These are phyloP conservation scores for Hippoglossus hippoglossus DNA, from an alignment of 2,797 vertebrate species.

Conservation along the genomic window DNA sequence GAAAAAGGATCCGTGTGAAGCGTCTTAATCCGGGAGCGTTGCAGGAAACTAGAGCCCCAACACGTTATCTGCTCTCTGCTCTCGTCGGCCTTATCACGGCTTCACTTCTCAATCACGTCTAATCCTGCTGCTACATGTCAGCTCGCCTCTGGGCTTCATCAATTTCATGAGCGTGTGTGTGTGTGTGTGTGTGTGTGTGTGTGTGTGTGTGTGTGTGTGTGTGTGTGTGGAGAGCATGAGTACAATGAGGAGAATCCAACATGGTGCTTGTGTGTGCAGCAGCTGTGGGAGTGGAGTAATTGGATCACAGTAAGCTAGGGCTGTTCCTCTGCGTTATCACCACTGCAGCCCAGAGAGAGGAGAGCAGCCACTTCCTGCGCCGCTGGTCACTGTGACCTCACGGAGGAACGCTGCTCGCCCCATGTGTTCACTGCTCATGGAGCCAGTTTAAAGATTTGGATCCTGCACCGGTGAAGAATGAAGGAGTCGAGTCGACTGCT, in stretches of 20 bases:
- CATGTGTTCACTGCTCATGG: fast-evolving
- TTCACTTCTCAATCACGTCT: constrained; percentile 42
- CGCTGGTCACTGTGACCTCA: not conserved
- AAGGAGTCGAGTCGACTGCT: no score
- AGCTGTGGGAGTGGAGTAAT: constrained; percentile 43
- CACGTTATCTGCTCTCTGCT: no score
- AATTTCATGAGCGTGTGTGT: not conserved
- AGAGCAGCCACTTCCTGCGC: constrained; percentile 1
- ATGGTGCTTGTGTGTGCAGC: not conserved
- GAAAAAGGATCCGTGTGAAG: no score
- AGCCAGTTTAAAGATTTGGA: no score
- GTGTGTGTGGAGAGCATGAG: not conserved
- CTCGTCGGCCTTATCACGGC: constrained; percentile 19
- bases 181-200: not conserved
- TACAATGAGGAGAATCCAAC: not conserved
- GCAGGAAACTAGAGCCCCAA: no score
- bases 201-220: no score
- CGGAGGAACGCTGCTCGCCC: no score
- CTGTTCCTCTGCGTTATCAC: constrained; percentile 46
- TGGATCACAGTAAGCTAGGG: constrained; percentile 47
- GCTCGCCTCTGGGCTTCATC: not conserved
- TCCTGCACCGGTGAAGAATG: no score
- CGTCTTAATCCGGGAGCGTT: no score
- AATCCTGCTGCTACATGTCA: constrained; percentile 23
- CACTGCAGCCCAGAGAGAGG: not conserved